Evolutionary conservation across 1,140 invertebrate genomes (phyloP).

Genomic region (Holcopasites calliopsidis): DNA sequence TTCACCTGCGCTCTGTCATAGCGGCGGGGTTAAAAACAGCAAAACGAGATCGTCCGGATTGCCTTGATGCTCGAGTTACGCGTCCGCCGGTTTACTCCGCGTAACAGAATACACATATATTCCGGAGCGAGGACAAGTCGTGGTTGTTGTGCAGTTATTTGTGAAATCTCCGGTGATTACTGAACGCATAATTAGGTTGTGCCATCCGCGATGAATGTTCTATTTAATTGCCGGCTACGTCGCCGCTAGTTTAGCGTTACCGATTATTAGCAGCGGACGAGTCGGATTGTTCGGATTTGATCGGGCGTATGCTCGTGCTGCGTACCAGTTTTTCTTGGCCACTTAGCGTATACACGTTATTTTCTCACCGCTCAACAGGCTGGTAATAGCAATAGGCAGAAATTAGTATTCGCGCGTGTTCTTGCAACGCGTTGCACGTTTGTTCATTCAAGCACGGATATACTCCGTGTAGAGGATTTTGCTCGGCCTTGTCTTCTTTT

Average conservation of each 20-base stretch:
- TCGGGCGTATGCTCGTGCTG: slow-evolving; percentile 9
- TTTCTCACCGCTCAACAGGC: not conserved
- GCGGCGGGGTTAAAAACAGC: not conserved
- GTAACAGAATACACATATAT: slow-evolving; percentile 42
- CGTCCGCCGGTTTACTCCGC: slow-evolving; percentile 7
- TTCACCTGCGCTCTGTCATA: not conserved
- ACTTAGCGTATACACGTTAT: not conserved
- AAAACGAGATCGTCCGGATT: slow-evolving; percentile 14
- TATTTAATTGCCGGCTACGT: slow-evolving; percentile 33
- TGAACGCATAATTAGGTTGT: slow-evolving; percentile 42
- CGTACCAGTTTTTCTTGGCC: not conserved
- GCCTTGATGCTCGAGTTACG: slow-evolving; percentile 13
- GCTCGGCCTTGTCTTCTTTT: not conserved
- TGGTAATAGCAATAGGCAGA: not conserved
- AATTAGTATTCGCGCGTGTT: slow-evolving; percentile 10
- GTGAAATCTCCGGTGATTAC: slow-evolving; percentile 5
- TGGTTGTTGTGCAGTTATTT: not conserved
- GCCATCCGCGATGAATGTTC: not conserved
- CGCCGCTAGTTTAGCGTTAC: slow-evolving; percentile 7
- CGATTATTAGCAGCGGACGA: slow-evolving; percentile 7
- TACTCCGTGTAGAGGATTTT: too few species aligned
- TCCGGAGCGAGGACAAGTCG: slow-evolving; percentile 7
- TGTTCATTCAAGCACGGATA: not conserved
- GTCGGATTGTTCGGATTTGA: slow-evolving; percentile 2
- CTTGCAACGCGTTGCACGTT: not conserved